Conservation (phyloP, 2,797 vertebrate species). For the Phataginus tetradactyla region DNA sequence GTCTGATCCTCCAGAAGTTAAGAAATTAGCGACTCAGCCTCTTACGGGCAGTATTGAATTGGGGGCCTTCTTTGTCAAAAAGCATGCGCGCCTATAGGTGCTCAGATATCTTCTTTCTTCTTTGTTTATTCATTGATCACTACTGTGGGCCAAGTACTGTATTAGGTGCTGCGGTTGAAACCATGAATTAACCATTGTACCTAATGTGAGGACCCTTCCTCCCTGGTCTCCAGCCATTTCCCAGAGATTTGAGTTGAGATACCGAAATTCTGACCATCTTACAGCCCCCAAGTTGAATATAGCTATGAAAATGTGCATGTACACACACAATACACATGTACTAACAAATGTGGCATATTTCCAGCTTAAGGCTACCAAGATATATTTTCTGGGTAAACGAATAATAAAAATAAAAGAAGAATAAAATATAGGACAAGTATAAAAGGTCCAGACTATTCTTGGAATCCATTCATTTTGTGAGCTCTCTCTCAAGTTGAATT, state of each 20-base stretch:
- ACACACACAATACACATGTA: background rate
- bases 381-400: conserved; percentile 10
- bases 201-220: background rate
- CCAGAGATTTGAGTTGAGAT: background rate
- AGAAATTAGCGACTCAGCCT: background rate
- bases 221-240: background rate
- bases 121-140: background rate
- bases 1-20: background rate
- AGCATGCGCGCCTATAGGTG: background rate
- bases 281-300: background rate
- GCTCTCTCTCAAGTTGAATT: conserved; percentile 46
- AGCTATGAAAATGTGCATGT: background rate
- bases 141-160: background rate
- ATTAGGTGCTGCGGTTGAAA: background rate
- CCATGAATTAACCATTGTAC: background rate
- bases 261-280: background rate
- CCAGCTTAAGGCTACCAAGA: background rate
- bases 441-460: conserved; percentile 57
- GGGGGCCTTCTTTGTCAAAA: background rate
- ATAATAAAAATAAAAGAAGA: background rate
- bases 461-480: conserved; percentile 34
- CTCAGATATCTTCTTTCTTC: background rate
- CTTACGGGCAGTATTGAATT: background rate
- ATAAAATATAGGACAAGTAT: conserved; percentile 31
- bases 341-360: background rate